phyloP scores from a whole-genome alignment of 2,113 vertebrate genomes.

The Pelobates fuscus region DNA sequence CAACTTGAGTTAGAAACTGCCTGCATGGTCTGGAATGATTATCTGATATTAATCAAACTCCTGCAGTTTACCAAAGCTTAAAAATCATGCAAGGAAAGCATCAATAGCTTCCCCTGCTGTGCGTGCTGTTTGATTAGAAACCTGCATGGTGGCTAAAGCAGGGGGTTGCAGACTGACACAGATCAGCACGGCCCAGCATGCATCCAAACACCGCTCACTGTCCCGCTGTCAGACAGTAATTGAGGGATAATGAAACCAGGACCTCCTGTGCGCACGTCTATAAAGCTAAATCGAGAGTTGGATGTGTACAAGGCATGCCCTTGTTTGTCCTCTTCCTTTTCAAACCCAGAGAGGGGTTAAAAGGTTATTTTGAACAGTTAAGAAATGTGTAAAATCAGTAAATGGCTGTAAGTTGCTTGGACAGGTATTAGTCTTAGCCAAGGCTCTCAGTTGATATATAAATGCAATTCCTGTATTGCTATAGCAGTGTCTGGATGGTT shows the following conservation, averaged over 20 bases:
- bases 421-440: too few relatives aligned
- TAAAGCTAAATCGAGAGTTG: constrained; percentile 2
- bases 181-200: constrained; percentile 40
- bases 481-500: too few relatives aligned
- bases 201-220: constrained; percentile 8
- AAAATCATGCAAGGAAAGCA: constrained; percentile 18
- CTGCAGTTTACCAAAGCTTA: constrained; percentile 31
- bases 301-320: constrained; percentile 13
- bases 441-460: too few relatives aligned
- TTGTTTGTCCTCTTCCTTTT: constrained; percentile 15
- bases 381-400: too few relatives aligned
- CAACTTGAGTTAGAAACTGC: background rate
- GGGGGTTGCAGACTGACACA: constrained; percentile 37
- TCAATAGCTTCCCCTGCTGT: constrained; percentile 38
- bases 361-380: background rate
- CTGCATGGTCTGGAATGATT: constrained; percentile 9
- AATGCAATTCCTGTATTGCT: too few relatives aligned
- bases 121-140: constrained; percentile 46
- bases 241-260: constrained; percentile 46
- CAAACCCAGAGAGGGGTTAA: constrained; percentile 8
- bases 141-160: constrained; percentile 23
- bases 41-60: constrained; percentile 41
- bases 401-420: too few relatives aligned
- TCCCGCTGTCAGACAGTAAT: constrained; percentile 44
- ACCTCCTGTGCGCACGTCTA: constrained; percentile 14